Evolutionary conservation across 2,888 invertebrate genomes (phyloP), one percentile per base, ranked within the genome.

Genomic region (Plemyria rubiginata): DNA sequence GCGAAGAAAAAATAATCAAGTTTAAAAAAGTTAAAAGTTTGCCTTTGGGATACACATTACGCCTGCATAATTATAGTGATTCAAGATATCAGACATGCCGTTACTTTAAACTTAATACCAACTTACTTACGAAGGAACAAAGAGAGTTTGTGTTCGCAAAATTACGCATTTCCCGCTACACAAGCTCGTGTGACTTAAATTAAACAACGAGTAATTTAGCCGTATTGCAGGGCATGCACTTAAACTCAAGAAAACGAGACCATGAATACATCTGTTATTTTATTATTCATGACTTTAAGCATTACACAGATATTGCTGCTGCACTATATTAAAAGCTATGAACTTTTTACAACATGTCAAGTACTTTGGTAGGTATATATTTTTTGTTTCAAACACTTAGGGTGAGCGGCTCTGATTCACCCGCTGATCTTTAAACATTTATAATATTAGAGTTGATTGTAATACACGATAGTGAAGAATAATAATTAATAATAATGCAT

Each of bases 151-250:
- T 45, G 32, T 56, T 62, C 41, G 28, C 46, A 45, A 71, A 62
- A 65, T 57, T 59, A 61, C 50, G 38, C 65, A 65, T 55, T 43
- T 76, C 70, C 79, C 76, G 79, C 75, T 78, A 74, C 45, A 49
- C 59, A 46, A 40, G 16, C 60, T 58, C 51, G 65, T 62, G 66
- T 65, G 65, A 66, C 70, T 65, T 22, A 22, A 57, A 66, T 69
- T 67, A 62, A 57, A 66, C 66, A 66, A 64, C 59, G 66, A 57
- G 63, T 60, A 56, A 62, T 73, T 80, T 69, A 62, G 62, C 46
- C 41, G 60, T 50, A 54, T 60, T 41, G 66, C 66, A 69, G 63
- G 66, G 41, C 62, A 60, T 60, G 67, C 65, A 68, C 66, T 62
- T 71, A 62, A 74, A 68, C 67, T 75, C 65, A 54, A 70, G 60